A percentile compares a stretch with the other conserved stretches of the same genome.
phyloP scores from a whole-genome alignment of 2,113 vertebrate genomes.

The Polyodon spathula region DNA sequence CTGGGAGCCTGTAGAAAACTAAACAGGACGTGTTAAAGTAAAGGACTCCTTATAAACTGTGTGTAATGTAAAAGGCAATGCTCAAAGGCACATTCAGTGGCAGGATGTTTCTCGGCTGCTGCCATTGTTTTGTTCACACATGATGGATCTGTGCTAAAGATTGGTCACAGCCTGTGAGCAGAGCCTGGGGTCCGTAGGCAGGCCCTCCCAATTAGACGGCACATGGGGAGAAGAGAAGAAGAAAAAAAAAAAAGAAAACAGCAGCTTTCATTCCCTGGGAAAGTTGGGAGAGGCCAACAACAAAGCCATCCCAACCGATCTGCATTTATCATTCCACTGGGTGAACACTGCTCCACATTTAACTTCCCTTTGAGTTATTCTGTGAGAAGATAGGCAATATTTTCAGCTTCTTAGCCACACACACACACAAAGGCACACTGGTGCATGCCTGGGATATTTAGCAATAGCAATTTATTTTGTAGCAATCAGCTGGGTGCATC shows the following conservation, averaged over 20 bases:
- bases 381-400: neutral
- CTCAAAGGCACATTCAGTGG: slow-evolving; percentile 22
- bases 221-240: slow-evolving; percentile 11
- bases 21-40: no score
- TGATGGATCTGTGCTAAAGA: slow-evolving; percentile 46
- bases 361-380: neutral
- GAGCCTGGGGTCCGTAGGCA: slow-evolving; percentile 11
- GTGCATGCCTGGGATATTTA: no score
- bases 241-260: slow-evolving; percentile 16
- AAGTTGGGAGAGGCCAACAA: slow-evolving; percentile 30
- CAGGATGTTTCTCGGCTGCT: slow-evolving; percentile 21
- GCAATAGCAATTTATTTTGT: no score
- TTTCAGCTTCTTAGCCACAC: neutral
- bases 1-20: no score
- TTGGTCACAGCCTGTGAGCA: slow-evolving; percentile 37
- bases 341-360: slow-evolving; percentile 4
- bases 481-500: no score
- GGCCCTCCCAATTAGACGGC: slow-evolving; percentile 19
- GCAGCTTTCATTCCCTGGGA: slow-evolving; percentile 29
- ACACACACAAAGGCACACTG: no score
- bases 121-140: slow-evolving; percentile 31
- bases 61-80: slow-evolving; percentile 10
- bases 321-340: slow-evolving; percentile 8
- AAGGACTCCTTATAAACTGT: no score
- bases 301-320: slow-evolving; percentile 3